These are phyloP conservation scores for Trichonephila clavipes DNA, from an alignment of 1,140 invertebrate genomes.

Conservation along the genomic window DNA sequence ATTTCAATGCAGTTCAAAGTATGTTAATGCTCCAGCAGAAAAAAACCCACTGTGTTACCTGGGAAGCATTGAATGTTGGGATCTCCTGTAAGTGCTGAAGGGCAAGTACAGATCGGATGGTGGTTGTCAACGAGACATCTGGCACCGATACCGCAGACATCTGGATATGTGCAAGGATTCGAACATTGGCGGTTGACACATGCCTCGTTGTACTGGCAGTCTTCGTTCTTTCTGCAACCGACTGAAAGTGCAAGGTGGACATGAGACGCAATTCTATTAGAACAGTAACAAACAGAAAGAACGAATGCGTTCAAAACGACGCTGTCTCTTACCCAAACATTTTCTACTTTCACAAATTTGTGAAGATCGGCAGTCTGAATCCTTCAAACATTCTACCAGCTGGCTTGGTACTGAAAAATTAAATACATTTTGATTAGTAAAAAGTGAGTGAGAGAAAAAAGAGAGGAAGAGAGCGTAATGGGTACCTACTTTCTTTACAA, in stretches of 20 bases:
- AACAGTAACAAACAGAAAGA: neutral
- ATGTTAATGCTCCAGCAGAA: too few relatives aligned
- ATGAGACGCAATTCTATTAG: neutral
- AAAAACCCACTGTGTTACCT: constrained; percentile 34
- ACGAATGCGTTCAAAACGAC: neutral
- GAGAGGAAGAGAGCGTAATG: too few relatives aligned
- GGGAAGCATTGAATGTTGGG: constrained; percentile 81
- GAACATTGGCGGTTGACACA: constrained; percentile 88
- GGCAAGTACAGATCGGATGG: constrained; percentile 89
- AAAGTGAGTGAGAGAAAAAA: neutral
- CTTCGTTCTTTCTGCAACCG: constrained; percentile 78
- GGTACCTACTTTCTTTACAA: constrained; percentile 79
- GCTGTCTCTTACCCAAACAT: constrained; percentile 43
- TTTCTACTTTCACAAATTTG: constrained; percentile 77
- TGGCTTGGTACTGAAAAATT: constrained; percentile 51
- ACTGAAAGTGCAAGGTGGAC: constrained; percentile 10
- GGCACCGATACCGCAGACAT: constrained; percentile 87
- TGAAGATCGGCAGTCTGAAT: constrained; percentile 74
- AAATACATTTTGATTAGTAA: neutral
- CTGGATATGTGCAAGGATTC: constrained; percentile 89
- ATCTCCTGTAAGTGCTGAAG: constrained; percentile 88
- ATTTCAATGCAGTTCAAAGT: too few relatives aligned
- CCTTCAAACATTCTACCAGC: constrained; percentile 66
- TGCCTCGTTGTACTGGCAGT: constrained; percentile 83
- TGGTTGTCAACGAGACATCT: constrained; percentile 88